Base-by-base conservation (phyloP, 2,113 vertebrate species). In the Lepisosteus osseus region DNA sequence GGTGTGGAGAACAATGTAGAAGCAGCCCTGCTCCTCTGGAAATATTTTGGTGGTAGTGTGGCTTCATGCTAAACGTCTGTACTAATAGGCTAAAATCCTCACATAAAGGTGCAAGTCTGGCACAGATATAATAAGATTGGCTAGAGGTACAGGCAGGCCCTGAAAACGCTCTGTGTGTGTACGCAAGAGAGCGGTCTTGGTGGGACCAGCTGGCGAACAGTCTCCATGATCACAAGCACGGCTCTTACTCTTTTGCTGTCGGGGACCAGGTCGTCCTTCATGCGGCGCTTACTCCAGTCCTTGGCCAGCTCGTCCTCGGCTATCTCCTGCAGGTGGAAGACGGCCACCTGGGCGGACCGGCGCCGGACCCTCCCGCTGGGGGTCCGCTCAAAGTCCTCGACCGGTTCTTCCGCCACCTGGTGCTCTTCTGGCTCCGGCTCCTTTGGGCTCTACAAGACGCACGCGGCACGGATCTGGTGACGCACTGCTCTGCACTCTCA, bases 311-410 rank as follows among this genome's bases (percentile, higher is more conserved):
- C 97, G 0, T 98, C 96, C 78, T 98, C 97, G 0, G 96, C 97
- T 1, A 99, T 98, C 87, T 99, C 97, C 84, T 99, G 97, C 59
- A 99, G 92, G 84, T 99, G 97, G 86, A 98, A 98, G 43, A 99
- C 95, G 0, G 97, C 97, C 0, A 98, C 96, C 79, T 98, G 97
- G 68, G 97, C 97, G 0, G 97, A 99, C 0, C 93, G 95, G 59
- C 97, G 95, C 51, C 96, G 92, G 80, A 98, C 93, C 64, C 97
- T 90, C 61, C 97, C 97, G 0, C 97, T 99, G 0, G 97, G 97
- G 4, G 97, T 99, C 71, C 96, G 88, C 70, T 98, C 95, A 1
- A 98, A 92, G 77, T 98, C 95, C 69, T 95, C 90, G 1, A 89
- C 3, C 0, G 87, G 86, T 61, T 70, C 83, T 3, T 83, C 78